These are phyloP conservation scores for Agonum fuliginosum DNA, from an alignment of 2,888 invertebrate genomes.

Conservation along the genomic window DNA sequence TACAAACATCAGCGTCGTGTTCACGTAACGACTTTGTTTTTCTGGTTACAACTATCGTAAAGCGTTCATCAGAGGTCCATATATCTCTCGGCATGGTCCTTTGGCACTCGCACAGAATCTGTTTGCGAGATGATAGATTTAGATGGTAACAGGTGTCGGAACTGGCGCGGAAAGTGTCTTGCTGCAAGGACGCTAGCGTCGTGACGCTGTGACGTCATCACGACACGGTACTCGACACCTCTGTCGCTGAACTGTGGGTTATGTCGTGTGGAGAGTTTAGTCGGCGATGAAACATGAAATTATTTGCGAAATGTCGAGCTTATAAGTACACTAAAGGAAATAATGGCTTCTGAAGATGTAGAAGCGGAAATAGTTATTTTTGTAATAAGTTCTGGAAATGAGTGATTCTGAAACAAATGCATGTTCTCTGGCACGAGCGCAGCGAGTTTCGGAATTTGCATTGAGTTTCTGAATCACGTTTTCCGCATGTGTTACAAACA, in stretches of 20 bases:
- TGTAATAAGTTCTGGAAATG: not conserved
- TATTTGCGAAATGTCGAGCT: conserved; percentile 7
- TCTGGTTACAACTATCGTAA: conserved; percentile 67
- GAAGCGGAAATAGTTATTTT: not conserved
- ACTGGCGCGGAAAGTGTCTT: conserved; percentile 58
- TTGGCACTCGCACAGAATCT: conserved; percentile 60
- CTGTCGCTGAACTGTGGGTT: not conserved
- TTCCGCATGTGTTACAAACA: no score
- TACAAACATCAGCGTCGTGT: conserved; percentile 26
- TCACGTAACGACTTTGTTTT: conserved; percentile 65
- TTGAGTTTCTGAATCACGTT: no score
- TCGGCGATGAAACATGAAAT: conserved; percentile 36
- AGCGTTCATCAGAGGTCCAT: conserved; percentile 67
- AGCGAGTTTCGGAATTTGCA: no score
- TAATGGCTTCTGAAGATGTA: not conserved
- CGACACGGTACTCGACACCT: not conserved
- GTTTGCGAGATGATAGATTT: conserved; percentile 65
- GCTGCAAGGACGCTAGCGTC: not conserved
- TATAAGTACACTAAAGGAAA: not conserved
- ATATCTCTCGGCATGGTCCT: conserved; percentile 65
- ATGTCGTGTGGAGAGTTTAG: not conserved
- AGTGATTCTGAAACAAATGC: no score
- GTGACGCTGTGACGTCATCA: not conserved
- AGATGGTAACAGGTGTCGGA: conserved; percentile 66
- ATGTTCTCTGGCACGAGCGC: no score